These are phyloP conservation scores for Triplophysa yarkandensis DNA, from an alignment of 2,797 vertebrate genomes.

Conservation along the genomic window DNA sequence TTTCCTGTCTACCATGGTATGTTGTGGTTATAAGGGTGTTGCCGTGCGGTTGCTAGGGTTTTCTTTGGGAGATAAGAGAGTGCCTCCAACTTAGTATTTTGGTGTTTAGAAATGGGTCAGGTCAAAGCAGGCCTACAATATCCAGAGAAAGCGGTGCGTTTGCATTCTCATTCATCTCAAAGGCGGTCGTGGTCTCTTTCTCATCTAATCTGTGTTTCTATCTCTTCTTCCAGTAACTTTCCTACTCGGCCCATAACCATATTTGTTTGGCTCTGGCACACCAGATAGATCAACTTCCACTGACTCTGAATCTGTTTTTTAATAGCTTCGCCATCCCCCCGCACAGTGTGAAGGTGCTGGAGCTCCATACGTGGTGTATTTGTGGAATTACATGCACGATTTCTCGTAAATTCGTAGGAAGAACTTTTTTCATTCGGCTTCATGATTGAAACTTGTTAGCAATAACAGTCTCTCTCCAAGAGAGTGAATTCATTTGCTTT, in stretches of 20 bases:
- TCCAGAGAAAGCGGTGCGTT: not conserved
- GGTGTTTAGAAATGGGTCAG: not conserved
- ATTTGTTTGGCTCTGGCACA: slow-evolving; percentile 32
- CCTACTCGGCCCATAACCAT: slow-evolving; percentile 18
- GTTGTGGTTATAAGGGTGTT: not conserved
- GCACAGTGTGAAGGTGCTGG: slow-evolving; percentile 46
- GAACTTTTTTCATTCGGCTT: slow-evolving; percentile 39
- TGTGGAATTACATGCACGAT: slow-evolving; percentile 38
- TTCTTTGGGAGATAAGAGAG: not conserved
- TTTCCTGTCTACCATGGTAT: not conserved
- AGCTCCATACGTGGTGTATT: slow-evolving; percentile 38
- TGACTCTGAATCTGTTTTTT: slow-evolving; percentile 46
- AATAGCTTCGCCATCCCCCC: slow-evolving; percentile 42
- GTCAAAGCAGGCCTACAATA: not conserved
- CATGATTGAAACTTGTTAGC: slow-evolving; percentile 45
- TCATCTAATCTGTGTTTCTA: not conserved
- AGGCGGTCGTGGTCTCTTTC: not conserved
- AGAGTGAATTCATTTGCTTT: slow-evolving; percentile 31
- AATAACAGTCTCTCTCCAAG: slow-evolving; percentile 33
- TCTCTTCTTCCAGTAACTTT: not conserved
- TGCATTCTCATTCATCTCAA: not conserved
- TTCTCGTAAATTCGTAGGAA: slow-evolving; percentile 56
- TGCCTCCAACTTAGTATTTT: not conserved
- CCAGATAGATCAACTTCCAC: slow-evolving; percentile 50
- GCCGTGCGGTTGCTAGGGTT: not conserved